phyloP scores from a whole-genome alignment of 2,113 vertebrate species.

The Chaenogobius annularis region DNA sequence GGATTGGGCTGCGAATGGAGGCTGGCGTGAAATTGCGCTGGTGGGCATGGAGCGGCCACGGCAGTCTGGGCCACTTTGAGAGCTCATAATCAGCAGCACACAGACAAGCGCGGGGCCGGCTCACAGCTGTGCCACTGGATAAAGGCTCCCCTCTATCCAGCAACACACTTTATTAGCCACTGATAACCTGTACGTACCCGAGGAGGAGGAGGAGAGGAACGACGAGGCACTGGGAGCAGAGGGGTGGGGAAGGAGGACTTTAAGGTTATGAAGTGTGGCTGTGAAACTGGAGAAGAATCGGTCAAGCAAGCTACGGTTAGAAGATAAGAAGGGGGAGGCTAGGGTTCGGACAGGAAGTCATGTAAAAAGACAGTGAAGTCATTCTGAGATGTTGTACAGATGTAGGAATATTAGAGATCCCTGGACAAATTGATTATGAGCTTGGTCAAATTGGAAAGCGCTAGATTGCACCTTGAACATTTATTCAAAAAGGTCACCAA shows the following conservation, averaged over 20 bases:
- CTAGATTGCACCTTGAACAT: not conserved
- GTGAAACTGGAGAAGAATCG: slow-evolving; percentile 42
- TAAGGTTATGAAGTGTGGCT: slow-evolving; percentile 57
- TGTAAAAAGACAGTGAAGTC: slow-evolving; percentile 39
- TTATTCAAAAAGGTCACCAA: not conserved
- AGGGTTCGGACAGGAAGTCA: slow-evolving; percentile 14
- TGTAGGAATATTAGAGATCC: slow-evolving; percentile 48
- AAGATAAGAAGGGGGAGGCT: slow-evolving; percentile 35
- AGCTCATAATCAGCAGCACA: slow-evolving; percentile 73
- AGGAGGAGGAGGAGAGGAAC: slow-evolving; percentile 36
- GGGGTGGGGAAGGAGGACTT: slow-evolving; percentile 48
- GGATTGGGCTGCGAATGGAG: slow-evolving; percentile 63
- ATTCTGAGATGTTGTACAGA: slow-evolving; percentile 43
- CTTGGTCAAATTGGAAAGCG: not conserved
- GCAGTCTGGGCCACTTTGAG: slow-evolving; percentile 65
- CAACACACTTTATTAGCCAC: slow-evolving; percentile 68
- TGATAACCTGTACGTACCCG: slow-evolving; percentile 61
- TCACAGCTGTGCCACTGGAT: slow-evolving; percentile 67
- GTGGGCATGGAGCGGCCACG: slow-evolving; percentile 56
- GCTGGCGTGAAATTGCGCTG: slow-evolving; percentile 75
- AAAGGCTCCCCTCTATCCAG: slow-evolving; percentile 57
- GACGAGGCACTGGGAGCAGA: slow-evolving; percentile 56
- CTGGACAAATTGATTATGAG: slow-evolving; percentile 27
- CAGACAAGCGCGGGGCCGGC: slow-evolving; percentile 60
- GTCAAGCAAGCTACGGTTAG: slow-evolving; percentile 12